These are phyloP conservation scores for Toxotes jaculatrix DNA, from an alignment of 2,113 vertebrate species.

Conservation along the genomic window DNA sequence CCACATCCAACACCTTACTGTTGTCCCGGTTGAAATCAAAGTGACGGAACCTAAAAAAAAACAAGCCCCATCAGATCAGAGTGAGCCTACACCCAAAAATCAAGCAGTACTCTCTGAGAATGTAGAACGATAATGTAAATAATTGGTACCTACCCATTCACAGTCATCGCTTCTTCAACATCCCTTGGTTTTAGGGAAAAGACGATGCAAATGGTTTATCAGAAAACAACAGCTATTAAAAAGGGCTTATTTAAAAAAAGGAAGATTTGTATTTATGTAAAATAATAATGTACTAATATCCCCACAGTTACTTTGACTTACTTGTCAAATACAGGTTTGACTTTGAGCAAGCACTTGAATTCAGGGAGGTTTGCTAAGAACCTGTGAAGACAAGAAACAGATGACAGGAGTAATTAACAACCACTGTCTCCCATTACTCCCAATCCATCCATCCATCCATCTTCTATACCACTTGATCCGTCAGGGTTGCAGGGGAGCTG, in stretches of 20 bases:
- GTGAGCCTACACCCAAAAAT: not conserved
- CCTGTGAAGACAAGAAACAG: slow-evolving; percentile 74
- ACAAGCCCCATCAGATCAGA: not conserved
- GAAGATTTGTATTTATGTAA: not conserved
- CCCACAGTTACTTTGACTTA: slow-evolving; percentile 78
- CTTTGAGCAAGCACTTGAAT: slow-evolving; percentile 90
- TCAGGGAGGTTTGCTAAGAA: slow-evolving; percentile 91
- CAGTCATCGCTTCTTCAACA: slow-evolving; percentile 85
- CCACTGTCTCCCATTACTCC: not conserved
- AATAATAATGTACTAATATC: not conserved
- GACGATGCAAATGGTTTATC: not conserved
- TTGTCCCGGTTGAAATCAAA: slow-evolving; percentile 89
- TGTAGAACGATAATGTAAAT: not conserved
- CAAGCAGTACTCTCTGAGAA: too few relatives aligned
- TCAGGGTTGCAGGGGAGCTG: too few relatives aligned
- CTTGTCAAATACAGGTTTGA: slow-evolving; percentile 94
- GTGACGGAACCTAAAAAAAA: slow-evolving; percentile 85
- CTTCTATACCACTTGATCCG: too few relatives aligned
- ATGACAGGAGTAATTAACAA: not conserved
- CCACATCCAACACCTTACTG: slow-evolving; percentile 92
- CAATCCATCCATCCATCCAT: not conserved
- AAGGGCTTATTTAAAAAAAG: not conserved
- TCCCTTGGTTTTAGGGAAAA: slow-evolving; percentile 82
- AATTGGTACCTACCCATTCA: slow-evolving; percentile 86
- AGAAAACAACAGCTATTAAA: not conserved